Evolutionary conservation across 2,888 invertebrate genomes (phyloP), one percentile per base, ranked within the genome.

Genomic region (Lasioglossum lativentre): DNA sequence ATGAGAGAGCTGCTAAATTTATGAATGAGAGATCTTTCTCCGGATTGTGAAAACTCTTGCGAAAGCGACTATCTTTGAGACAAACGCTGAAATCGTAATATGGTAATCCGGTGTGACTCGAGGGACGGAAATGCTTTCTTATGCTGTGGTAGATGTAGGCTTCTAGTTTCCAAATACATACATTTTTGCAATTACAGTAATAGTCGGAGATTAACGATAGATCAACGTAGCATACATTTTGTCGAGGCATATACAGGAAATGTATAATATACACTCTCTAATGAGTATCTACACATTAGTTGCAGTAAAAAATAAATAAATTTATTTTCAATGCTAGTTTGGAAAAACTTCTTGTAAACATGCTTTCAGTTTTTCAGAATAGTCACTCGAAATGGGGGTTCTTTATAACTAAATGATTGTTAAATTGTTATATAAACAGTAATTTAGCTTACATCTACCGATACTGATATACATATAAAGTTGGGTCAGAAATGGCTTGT

Each of bases 1-100:
- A 40, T 30, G 19, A 68, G 14, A 0, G 3, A 52, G 45, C 38
- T 30, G 14, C 40, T 52, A 86, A 86, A 66, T 63, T 79, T 38
- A 42, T 34, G 23, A 30, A 38, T 68, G 5, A 0, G 34, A 34
- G 23, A 74, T 19, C 40, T 70, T 70, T 38, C 68, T 40, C 70
- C 38, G 40, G 70, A 40, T 70, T 56, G 56, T 56, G 56, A n/a
- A 10, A 23, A 40, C n/a, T 70, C n/a, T 70, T 70, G 40, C 23
- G n/a, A 38, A 68, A 68, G 4, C 66, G 19, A 34, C 23, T 2
- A 38, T 38, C 19, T 10, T 6, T 10, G 19, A 19, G 34, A 19
- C 23, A 23, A 63, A 63, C 19, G 30, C 19, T 38, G 34, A 68
- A 38, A 68, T 38, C 68, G 23, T 38, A 23, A 34, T 68, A 68